phyloP scores from a whole-genome alignment of 2,113 vertebrate genomes.

The Pangasianodon gigas region DNA sequence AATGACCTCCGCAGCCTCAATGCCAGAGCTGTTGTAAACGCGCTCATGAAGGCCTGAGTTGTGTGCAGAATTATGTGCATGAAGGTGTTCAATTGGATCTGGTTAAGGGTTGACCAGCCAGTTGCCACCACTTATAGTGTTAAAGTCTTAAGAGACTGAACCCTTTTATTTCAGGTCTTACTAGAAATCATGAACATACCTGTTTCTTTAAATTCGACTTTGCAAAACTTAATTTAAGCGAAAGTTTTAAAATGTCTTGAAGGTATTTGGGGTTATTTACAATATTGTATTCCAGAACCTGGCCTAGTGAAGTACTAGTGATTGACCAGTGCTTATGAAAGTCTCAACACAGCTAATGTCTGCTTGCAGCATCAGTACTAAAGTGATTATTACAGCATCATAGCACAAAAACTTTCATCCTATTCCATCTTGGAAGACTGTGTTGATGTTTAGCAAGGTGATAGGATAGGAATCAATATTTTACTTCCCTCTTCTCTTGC shows the following conservation, averaged over 20 bases:
- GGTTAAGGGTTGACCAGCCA: not conserved
- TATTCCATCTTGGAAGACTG: not conserved
- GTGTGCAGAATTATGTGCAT: not conserved
- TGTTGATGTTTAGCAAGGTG: not conserved
- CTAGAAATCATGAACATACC: not conserved
- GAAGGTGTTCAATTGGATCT: not conserved
- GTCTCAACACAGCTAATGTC: not conserved
- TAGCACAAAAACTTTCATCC: not conserved
- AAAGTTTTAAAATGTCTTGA: not conserved
- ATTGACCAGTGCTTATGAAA: not conserved
- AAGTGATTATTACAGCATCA: not conserved
- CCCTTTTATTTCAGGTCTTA: not conserved
- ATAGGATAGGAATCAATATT: not conserved
- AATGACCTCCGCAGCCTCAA: conserved; percentile 97
- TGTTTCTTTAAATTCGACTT: not conserved
- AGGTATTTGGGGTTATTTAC: not conserved
- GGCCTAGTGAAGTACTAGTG: not conserved
- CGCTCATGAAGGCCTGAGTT: conserved; percentile 94
- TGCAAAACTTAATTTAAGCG: not conserved
- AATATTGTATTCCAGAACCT: not conserved
- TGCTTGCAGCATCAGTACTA: not conserved
- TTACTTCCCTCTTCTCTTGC: not conserved
- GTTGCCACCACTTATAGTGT: not conserved
- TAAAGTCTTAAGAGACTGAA: not conserved
- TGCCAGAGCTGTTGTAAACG: conserved; percentile 91